phyloP scores from a whole-genome alignment of 2,797 vertebrate genomes.

The Typhlichthys subterraneus region DNA sequence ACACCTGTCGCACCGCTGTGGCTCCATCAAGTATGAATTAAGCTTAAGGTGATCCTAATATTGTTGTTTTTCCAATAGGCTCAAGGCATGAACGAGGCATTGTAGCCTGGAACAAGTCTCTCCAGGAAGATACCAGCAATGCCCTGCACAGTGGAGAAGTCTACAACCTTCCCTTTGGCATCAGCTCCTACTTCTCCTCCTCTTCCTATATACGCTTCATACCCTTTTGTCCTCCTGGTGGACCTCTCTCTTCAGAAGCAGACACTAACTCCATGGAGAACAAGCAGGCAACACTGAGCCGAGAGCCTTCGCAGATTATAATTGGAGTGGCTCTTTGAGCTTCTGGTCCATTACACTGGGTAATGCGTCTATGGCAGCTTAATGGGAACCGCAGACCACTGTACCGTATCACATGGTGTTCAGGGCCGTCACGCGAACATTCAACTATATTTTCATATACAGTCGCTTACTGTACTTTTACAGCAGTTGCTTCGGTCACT shows the following conservation, averaged over 20 bases:
- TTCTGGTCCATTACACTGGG: background rate
- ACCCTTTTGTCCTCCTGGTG: constrained; percentile 83
- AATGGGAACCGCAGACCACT: constrained; percentile 26
- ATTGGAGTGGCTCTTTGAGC: constrained; percentile 59
- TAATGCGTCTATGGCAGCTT: constrained; percentile 46
- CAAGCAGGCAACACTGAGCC: constrained; percentile 46
- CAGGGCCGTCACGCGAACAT: too few relatives aligned
- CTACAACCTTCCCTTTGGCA: constrained; percentile 87
- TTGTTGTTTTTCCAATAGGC: constrained; percentile 69
- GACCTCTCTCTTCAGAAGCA: constrained; percentile 25
- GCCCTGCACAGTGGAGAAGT: constrained; percentile 72
- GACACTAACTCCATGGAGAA: constrained; percentile 47
- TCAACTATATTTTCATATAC: too few relatives aligned
- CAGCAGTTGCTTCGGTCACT: too few relatives aligned
- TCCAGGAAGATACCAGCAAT: constrained; percentile 69
- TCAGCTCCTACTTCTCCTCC: constrained; percentile 76
- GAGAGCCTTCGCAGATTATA: constrained; percentile 58
- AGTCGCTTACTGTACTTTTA: too few relatives aligned
- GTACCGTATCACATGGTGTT: constrained; percentile 43
- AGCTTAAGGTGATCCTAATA: too few relatives aligned
- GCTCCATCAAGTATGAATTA: too few relatives aligned
- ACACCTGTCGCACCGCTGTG: too few relatives aligned
- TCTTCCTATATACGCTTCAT: constrained; percentile 78
- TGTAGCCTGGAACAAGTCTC: constrained; percentile 82
- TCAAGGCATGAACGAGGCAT: constrained; percentile 88